These are phyloP conservation scores for Esox lucius DNA, from an alignment of 2,797 vertebrate species.

Conservation along the genomic window DNA sequence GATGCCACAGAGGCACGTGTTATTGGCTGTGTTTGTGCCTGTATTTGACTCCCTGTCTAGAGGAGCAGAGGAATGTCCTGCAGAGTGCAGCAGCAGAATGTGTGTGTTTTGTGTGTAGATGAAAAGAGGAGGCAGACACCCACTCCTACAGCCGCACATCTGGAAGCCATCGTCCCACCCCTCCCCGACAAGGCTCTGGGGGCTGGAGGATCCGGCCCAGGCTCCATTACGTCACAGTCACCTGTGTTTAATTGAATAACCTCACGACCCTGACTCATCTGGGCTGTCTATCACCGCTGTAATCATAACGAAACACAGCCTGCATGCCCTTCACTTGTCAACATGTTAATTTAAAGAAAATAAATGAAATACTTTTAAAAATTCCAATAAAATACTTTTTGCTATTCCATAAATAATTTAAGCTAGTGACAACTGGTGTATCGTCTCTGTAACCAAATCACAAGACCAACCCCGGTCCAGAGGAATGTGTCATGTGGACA, in stretches of 20 bases:
- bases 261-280: not conserved
- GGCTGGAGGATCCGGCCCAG: not conserved
- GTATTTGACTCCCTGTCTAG: not conserved
- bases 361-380: too few relatives aligned
- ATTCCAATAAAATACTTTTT: not conserved
- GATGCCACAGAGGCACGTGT: not conserved
- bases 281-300: not conserved
- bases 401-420: not conserved
- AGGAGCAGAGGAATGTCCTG: not conserved
- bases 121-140: not conserved
- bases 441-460: not conserved
- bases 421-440: not conserved
- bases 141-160: not conserved
- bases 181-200: not conserved
- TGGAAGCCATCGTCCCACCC: not conserved
- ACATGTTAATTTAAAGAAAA: not conserved
- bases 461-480: not conserved
- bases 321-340: not conserved
- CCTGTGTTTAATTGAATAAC: not conserved
- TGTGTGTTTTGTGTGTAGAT: not conserved
- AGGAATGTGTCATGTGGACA: not conserved
- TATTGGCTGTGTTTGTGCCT: not conserved
- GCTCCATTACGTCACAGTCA: constrained; percentile 6
- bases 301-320: not conserved
- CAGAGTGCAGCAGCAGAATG: not conserved